These are phyloP conservation scores for Lamellibrachia luymesi DNA, from an alignment of 1,140 invertebrate species.

Conservation along the genomic window DNA sequence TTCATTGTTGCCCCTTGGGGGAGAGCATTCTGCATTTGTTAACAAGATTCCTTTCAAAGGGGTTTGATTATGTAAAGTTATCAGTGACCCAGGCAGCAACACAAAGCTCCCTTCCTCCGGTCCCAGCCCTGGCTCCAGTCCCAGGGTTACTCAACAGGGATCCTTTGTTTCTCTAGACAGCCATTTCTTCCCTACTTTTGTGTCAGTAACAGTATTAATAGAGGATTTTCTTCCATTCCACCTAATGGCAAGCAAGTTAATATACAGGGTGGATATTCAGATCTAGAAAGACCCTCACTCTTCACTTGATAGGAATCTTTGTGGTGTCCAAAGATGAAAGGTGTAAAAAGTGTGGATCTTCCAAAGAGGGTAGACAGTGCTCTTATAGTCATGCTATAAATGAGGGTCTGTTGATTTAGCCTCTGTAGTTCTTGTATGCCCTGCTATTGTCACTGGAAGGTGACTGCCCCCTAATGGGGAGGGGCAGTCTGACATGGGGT, in stretches of 20 bases:
- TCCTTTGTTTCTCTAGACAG: background rate
- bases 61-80: background rate
- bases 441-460: background rate
- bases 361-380: background rate
- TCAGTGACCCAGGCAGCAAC: background rate
- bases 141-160: background rate
- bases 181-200: background rate
- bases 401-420: background rate
- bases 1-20: background rate
- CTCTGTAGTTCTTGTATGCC: background rate
- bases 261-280: background rate
- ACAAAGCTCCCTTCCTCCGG: background rate
- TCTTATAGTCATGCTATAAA: background rate
- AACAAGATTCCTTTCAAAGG: background rate
- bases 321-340: background rate
- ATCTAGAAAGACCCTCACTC: background rate
- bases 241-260: background rate
- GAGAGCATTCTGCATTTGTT: background rate
- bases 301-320: background rate
- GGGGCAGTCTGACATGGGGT: background rate
- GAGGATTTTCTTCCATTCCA: background rate
- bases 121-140: background rate
- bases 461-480: background rate
- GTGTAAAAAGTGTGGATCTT: background rate
- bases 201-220: background rate